Base-by-base conservation (phyloP, 1,140 invertebrate genomes). In the Proales similis region DNA sequence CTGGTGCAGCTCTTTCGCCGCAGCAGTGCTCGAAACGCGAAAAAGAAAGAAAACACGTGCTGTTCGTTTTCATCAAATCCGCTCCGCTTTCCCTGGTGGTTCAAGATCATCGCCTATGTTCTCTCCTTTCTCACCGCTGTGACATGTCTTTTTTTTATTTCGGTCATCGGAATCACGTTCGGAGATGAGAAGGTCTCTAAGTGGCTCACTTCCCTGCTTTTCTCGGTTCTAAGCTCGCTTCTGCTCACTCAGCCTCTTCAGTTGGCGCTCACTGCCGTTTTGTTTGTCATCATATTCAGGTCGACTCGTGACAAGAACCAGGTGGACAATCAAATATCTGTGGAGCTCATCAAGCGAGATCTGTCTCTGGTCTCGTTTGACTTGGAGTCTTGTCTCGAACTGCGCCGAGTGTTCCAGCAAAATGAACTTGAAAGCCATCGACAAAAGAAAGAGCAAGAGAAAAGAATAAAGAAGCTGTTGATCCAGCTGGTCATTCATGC, bases 1-100 rank as follows among this genome's bases (percentile, higher is more conserved):
- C 73, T 80, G 39, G 72, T 80, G 1, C 70, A 66, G 3, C 53
- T 79, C 4, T 79, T 79, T 70, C 68, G 77, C 2, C 77, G 77
- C 63, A 70, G 75, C 0, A 67, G 71, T 11, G n/a, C 17, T 36
- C 33, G n/a, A 36, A 36, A 36, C 11, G n/a, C 11, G 33, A 36
- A 36, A 36, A 36, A 11, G 33, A 36, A 36, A 36, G n/a, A 36
- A 36, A 36, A n/a, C n/a, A n/a, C n/a, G n/a, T n/a, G n/a, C n/a
- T n/a, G n/a, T n/a, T n/a, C n/a, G n/a, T n/a, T n/a, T n/a, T n/a
- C n/a, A n/a, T n/a, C 9, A 36, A 36, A 36, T 9, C 14, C 33
- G 9, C 33, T 45, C 14, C 14, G 22, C 14, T 45, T 45, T 45
- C 42, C 42, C n/a, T 36, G 33, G 33, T 36, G 33, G 33, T 11